phyloP scores from a whole-genome alignment of 2,113 vertebrate species.

The Amphiprion percula region DNA sequence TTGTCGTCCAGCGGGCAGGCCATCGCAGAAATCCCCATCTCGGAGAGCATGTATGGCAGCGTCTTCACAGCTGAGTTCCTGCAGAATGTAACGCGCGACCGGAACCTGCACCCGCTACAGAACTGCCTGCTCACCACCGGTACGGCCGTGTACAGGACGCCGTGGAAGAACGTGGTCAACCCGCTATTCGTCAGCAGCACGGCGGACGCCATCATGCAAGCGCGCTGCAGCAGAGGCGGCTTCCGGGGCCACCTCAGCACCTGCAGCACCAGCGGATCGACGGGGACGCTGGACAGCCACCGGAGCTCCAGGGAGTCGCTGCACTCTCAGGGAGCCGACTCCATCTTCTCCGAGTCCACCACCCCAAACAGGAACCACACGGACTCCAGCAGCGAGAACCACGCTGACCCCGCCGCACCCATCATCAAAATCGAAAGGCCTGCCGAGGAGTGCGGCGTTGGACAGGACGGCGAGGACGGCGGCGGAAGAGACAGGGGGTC shows the following conservation, averaged over 20 bases:
- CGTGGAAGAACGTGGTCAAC: constrained; percentile 87
- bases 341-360: constrained; percentile 77
- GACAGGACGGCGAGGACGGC: constrained; percentile 32
- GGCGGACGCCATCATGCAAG: constrained; percentile 81
- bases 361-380: constrained; percentile 56
- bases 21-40: constrained; percentile 83
- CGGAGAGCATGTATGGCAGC: constrained; percentile 86
- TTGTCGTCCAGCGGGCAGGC: constrained; percentile 85
- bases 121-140: constrained; percentile 88
- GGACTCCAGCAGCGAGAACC: constrained; percentile 47
- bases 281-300: constrained; percentile 84
- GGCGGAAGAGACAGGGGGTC: constrained; percentile 58
- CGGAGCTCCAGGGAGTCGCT: constrained; percentile 83
- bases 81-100: constrained; percentile 85
- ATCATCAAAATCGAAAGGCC: constrained; percentile 46
- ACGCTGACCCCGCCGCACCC: constrained; percentile 23
- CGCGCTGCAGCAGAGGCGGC: constrained; percentile 59
- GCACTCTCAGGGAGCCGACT: constrained; percentile 82
- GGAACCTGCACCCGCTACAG: constrained; percentile 83
- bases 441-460: constrained; percentile 41
- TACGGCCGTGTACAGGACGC: constrained; percentile 82
- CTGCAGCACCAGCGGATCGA: constrained; percentile 79
- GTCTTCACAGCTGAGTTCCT: constrained; percentile 88
- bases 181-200: constrained; percentile 85
- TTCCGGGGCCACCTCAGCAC: constrained; percentile 76